Evolutionary conservation across 2,797 vertebrate species (phyloP), one percentile per base, ranked within the genome.

Genomic region (Ispidina picta): DNA sequence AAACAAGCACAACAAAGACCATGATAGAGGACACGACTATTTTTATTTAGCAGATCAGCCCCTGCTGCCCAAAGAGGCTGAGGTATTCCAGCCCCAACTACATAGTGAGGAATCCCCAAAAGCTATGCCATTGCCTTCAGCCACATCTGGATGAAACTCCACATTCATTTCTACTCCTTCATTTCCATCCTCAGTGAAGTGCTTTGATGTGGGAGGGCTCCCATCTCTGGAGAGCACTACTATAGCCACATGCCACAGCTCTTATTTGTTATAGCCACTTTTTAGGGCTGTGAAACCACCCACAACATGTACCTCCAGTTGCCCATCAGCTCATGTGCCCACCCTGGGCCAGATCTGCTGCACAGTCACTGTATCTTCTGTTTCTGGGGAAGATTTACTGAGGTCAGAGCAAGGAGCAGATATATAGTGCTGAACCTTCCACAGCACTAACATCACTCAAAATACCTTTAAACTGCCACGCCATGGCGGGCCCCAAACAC

Each of bases 81-180:
- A 12, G 10, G 18, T 16, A 73, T 79, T 74, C 41, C 11, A 83
- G 62, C 41, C 29, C 31, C 4, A 1, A 48, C 6, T 14, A 23
- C 0, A 1, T 2, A 29, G 5, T 0, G 0, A 62, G 14, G 16
- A 79, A 86, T 29, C 9, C 23, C 55, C 16, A 10, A n/a, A 23
- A 58, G 23, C 31, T 71, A 62, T 4, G 0, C 15, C 5, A 6
- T 3, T 83, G 20, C 66, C 26, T 65, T 69, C 23, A 54, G 41
- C 6, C 23, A 49, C 11, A 11, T 3, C 21, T 68, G 37, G 33
- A 60, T 48, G 49, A 89, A 83, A 19, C 11, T 31, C 12, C 4
- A 8, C 1, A 0, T n/a, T 37, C 0, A 1, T 33, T 49, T 81
- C n/a, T 31, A 28, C 10, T 18, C 22, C 12, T 60, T 60, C 11